phyloP scores from a whole-genome alignment of 2,113 vertebrate genomes.

The Damaliscus lunatus region DNA sequence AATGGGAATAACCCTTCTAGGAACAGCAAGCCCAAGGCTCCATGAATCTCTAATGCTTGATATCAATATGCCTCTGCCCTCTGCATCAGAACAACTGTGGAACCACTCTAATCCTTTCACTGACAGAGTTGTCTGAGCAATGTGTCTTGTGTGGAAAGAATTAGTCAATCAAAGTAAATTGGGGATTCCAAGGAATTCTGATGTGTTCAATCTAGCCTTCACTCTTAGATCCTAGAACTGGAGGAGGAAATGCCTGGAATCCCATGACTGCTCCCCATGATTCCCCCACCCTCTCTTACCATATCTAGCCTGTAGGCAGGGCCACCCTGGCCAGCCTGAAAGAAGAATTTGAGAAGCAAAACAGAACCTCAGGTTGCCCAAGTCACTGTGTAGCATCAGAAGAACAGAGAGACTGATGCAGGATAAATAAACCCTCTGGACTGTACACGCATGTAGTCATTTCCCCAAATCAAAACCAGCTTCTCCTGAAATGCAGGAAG shows the following conservation, averaged over 20 bases:
- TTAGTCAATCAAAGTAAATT: neutral
- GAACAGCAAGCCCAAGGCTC: neutral
- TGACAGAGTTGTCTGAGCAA: neutral
- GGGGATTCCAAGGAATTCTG: neutral
- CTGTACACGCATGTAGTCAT: neutral
- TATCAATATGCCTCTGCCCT: neutral
- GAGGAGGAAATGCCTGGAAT: slow-evolving; percentile 26
- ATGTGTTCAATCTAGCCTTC: neutral
- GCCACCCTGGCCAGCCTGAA: no score
- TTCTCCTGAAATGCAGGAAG: neutral
- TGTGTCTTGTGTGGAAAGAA: accelerated
- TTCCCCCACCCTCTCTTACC: neutral
- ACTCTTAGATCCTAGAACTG: neutral
- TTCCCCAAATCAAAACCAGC: neutral
- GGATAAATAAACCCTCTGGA: no score
- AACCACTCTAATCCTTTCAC: neutral
- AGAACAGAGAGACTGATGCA: neutral
- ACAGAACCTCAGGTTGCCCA: neutral
- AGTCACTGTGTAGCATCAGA: neutral
- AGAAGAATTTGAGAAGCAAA: neutral
- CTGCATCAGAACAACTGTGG: accelerated
- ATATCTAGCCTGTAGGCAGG: neutral
- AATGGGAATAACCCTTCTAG: neutral
- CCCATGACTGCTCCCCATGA: neutral
- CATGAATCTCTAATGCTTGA: accelerated